phyloP scores from a whole-genome alignment of 1,140 invertebrate genomes.

The Lasioglossum baleicum region DNA sequence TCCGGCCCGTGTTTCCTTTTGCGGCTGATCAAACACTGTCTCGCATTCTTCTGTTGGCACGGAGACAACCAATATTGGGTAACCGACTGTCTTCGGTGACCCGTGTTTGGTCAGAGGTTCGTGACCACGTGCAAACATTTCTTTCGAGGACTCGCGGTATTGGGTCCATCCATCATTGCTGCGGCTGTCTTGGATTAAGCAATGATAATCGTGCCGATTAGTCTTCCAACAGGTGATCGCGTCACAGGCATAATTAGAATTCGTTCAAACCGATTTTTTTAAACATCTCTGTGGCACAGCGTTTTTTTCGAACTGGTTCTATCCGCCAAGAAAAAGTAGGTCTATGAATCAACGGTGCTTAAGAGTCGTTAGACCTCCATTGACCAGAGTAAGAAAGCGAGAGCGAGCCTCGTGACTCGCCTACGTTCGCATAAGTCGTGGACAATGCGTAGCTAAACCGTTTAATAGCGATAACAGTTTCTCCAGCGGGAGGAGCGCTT shows the following conservation, averaged over 20 bases:
- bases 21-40: not conserved
- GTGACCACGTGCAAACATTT: not conserved
- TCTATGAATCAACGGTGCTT: conserved; percentile 52
- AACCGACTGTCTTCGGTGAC: not conserved
- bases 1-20: not conserved
- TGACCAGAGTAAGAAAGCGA: conserved; percentile 45
- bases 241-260: too few species aligned
- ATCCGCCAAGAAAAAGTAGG: conserved; percentile 37
- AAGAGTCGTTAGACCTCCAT: conserved; percentile 61
- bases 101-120: not conserved
- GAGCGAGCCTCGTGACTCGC: conserved; percentile 16
- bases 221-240: too few species aligned
- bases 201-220: conserved; percentile 57
- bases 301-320: not conserved
- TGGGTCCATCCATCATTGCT: too few species aligned
- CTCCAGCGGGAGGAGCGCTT: conserved; percentile 21
- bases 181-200: conserved; percentile 64
- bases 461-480: conserved; percentile 49
- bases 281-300: too few species aligned
- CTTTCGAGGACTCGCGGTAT: not conserved
- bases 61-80: not conserved
- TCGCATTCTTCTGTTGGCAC: not conserved
- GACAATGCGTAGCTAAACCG: conserved; percentile 46
- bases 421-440: conserved; percentile 39
- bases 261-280: too few species aligned